Base-by-base conservation (phyloP, 1,140 invertebrate species). In the Wiebesia pumilae region DNA sequence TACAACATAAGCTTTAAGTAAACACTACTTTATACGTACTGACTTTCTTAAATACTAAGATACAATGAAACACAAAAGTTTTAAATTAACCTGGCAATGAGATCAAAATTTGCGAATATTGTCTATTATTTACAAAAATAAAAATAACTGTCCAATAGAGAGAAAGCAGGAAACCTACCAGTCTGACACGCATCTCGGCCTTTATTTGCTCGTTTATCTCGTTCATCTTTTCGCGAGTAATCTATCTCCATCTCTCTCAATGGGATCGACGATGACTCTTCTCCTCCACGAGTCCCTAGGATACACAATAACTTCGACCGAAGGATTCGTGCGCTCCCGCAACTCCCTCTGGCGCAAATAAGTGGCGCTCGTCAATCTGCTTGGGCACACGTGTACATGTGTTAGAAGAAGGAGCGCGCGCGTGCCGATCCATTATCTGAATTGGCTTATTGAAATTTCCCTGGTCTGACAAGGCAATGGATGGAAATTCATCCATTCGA, bases 391-490 rank as follows among this genome's bases (percentile, higher is more conserved):
- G 73, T 58, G 71, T 62, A 40, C 40, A n/a, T 71, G 38, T 77
- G 58, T 43, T 40, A 75, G 38, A 30, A 79, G 3, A 1, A 33
- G 47, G 38, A 38, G 38, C 84, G 90, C 88, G 90, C 91, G 92
- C 90, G 90, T 91, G 91, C 90, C 91, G 90, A 93, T 93, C 93
- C 92, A 93, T 93, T 93, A 93, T 91, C 89, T 90, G 91, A 92
- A 93, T 93, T 93, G 93, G 92, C 93, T 93, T 93, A 93, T 93
- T 93, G 93, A 93, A 93, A 93, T 93, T 93, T 93, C 91, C 89
- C 89, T 81, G 86, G 78, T 30, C 89, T 91, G 91, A 93, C 92
- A 91, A 91, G 88, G 88, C 89, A 93, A 93, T 91, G 90, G 91
- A 93, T 93, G 92, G 92, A 90, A 91, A 92, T 91, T 91, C 91